Evolutionary conservation across 2,113 vertebrate species (phyloP).

Genomic region (Porphyrio hochstetteri): DNA sequence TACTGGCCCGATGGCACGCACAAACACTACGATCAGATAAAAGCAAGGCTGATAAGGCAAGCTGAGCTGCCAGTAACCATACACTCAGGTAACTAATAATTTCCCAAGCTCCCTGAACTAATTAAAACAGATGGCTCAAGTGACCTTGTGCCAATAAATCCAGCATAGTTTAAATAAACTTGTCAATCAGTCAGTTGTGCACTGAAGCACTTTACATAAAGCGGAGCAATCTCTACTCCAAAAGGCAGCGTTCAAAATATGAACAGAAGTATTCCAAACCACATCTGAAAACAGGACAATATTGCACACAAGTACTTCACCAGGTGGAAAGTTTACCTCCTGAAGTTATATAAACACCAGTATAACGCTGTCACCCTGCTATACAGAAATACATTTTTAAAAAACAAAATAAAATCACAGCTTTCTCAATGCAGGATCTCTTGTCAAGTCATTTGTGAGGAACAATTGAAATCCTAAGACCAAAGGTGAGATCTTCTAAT

Average conservation of each 20-base stretch:
- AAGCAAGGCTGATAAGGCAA: neutral
- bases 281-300: neutral
- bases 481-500: neutral
- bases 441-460: neutral
- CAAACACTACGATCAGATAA: neutral
- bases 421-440: neutral
- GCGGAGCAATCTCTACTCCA: neutral
- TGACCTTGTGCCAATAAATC: conserved; percentile 12
- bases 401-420: neutral
- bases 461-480: neutral
- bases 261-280: neutral
- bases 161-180: neutral
- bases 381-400: neutral
- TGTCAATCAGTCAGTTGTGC: neutral
- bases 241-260: neutral
- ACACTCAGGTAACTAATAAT: neutral
- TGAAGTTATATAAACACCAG: neutral
- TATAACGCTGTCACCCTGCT: neutral
- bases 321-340: neutral
- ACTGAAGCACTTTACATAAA: neutral
- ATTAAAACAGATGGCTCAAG: neutral
- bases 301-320: neutral
- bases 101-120: conserved; percentile 6
- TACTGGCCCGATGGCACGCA: neutral
- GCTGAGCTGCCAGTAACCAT: neutral